Conservation (phyloP, 2,888 invertebrate species). For the Orthosia incerta region DNA sequence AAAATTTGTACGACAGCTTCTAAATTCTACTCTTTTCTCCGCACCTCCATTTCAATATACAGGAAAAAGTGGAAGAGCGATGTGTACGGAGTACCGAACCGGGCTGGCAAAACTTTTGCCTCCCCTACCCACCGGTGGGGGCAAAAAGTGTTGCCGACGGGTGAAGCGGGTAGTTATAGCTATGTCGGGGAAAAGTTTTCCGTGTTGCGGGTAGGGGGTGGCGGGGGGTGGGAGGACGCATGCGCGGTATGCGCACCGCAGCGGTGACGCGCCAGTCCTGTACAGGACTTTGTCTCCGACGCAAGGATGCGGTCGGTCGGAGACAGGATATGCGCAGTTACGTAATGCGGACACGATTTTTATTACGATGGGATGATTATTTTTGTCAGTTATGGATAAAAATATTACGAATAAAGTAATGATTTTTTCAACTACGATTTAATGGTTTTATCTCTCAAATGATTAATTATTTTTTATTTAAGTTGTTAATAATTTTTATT, state of each 20-base stretch:
- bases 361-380: conserved; percentile 17
- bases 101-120: conserved; percentile 90
- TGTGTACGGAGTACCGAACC: conserved; percentile 89
- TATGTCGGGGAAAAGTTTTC: conserved; percentile 91
- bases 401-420: not conserved
- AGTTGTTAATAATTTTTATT: not conserved
- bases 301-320: conserved; percentile 70
- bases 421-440: not conserved
- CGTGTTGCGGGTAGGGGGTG: conserved; percentile 88
- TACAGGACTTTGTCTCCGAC: conserved; percentile 78
- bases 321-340: conserved; percentile 69
- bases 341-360: conserved; percentile 71
- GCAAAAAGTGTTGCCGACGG: conserved; percentile 91
- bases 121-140: conserved; percentile 84
- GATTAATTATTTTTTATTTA: not conserved
- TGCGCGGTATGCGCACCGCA: conserved; percentile 83
- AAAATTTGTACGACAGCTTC: conserved; percentile 90
- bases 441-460: not conserved
- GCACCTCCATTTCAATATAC: conserved; percentile 91
- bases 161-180: conserved; percentile 88
- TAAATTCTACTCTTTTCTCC: conserved; percentile 91
- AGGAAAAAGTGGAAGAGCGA: conserved; percentile 91
- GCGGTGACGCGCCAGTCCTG: conserved; percentile 87
- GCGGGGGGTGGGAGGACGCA: conserved; percentile 81
- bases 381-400: not conserved